Evolutionary conservation across 2,797 vertebrate genomes (phyloP).

Genomic region (Lithobates sylvaticus): DNA sequence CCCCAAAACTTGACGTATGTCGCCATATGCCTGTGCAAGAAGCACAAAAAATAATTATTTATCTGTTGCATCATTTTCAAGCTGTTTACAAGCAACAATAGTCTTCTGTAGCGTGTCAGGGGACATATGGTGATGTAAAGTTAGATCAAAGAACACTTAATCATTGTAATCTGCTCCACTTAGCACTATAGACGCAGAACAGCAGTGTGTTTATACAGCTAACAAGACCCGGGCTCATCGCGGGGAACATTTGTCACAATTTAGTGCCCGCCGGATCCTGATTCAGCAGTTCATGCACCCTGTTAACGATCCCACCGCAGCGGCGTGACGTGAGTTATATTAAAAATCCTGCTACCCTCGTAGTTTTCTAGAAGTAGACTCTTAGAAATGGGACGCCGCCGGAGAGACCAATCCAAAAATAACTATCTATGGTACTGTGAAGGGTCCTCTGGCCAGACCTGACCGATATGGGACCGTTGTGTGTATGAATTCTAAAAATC

Average conservation of each 20-base stretch:
- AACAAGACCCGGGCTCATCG: not conserved
- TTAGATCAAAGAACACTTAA: slow-evolving; percentile 34
- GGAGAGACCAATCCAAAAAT: too few relatives aligned
- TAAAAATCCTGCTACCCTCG: not conserved
- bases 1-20: not conserved
- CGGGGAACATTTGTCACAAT: slow-evolving; percentile 51
- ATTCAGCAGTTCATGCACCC: slow-evolving; percentile 35
- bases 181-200: not conserved
- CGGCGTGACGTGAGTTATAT: not conserved
- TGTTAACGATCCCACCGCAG: slow-evolving; percentile 10
- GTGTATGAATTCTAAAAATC: too few relatives aligned
- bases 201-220: slow-evolving; percentile 34
- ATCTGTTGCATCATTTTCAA: not conserved
- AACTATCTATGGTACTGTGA: too few relatives aligned
- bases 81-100: slow-evolving; percentile 25
- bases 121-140: slow-evolving; percentile 43
- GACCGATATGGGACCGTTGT: too few relatives aligned
- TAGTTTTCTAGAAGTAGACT: slow-evolving; percentile 5
- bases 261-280: slow-evolving; percentile 19
- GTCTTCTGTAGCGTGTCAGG: slow-evolving; percentile 16
- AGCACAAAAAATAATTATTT: not conserved
- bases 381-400: not conserved
- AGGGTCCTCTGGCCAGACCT: too few relatives aligned
- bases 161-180: slow-evolving; percentile 19
- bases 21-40: not conserved